Conservation (phyloP, 1,140 invertebrate genomes). For the Coenobita brevimanus region DNA sequence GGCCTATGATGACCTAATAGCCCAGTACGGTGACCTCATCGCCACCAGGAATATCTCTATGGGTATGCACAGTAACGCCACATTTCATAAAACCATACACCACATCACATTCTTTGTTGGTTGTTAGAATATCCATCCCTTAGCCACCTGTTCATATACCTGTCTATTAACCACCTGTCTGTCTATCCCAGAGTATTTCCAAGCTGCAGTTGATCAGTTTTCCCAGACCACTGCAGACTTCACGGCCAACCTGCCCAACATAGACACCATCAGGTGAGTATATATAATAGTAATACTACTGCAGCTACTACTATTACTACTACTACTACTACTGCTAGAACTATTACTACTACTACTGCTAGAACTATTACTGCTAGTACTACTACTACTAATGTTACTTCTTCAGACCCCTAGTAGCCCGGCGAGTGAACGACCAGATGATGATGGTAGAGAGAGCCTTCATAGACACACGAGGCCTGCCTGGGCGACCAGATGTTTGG, state of each 20-base stretch:
- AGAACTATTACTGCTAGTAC: too few relatives aligned
- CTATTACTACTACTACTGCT: too few relatives aligned
- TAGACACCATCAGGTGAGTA: conserved; percentile 36
- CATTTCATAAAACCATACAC: too few relatives aligned
- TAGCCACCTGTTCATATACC: too few relatives aligned
- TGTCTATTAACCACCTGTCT: too few relatives aligned
- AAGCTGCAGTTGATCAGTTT: neutral
- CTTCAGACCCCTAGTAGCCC: conserved; percentile 9
- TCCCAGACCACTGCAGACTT: conserved; percentile 7
- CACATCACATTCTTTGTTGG: too few relatives aligned
- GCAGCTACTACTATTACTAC: too few relatives aligned
- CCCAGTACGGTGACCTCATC: conserved; percentile 41
- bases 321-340: too few relatives aligned
- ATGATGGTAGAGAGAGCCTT: conserved; percentile 40
- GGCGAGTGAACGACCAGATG: conserved; percentile 24
- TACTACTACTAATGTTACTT: neutral
- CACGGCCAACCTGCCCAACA: neutral
- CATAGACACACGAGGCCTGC: conserved; percentile 26
- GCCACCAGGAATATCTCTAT: neutral
- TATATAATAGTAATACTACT: too few relatives aligned
- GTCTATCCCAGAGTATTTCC: neutral
- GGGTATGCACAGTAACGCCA: neutral
- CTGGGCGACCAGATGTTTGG: conserved; percentile 14
- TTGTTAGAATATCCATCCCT: too few relatives aligned
- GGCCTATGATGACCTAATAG: conserved; percentile 21